These are phyloP conservation scores for Hylaeus anthracinus DNA, from an alignment of 1,140 invertebrate genomes.

Conservation along the genomic window DNA sequence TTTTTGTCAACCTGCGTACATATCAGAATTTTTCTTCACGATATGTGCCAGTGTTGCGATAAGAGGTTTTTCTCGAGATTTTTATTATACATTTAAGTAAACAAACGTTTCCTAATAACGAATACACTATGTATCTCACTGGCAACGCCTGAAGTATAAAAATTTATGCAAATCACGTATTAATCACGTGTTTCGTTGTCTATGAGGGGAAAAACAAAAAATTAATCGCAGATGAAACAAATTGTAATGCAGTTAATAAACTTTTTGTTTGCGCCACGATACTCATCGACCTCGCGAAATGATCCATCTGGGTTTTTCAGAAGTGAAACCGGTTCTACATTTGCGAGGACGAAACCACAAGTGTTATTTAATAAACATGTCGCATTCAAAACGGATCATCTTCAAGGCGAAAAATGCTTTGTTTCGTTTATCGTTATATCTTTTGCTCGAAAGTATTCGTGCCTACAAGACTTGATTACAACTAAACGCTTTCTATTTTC, in stretches of 20 bases:
- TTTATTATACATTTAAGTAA: background rate
- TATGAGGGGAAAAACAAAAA: background rate
- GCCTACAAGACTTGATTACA: background rate
- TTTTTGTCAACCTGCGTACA: background rate
- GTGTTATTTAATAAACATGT: conserved; percentile 23
- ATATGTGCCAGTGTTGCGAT: background rate
- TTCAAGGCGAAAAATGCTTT: background rate
- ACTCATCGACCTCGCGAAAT: conserved; percentile 24
- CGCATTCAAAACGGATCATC: background rate
- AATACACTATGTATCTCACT: too few relatives aligned
- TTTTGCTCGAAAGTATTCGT: background rate
- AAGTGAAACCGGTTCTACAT: conserved; percentile 38
- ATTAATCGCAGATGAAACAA: background rate
- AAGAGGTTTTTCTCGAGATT: background rate
- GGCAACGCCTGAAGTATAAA: background rate
- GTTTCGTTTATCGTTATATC: background rate
- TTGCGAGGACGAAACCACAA: background rate
- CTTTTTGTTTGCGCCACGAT: background rate
- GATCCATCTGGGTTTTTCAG: conserved; percentile 47
- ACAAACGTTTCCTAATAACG: background rate
- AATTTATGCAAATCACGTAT: background rate
- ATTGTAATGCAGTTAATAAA: background rate
- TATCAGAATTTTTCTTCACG: background rate
- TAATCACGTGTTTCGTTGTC: background rate
- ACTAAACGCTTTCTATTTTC: too few relatives aligned